Evolutionary conservation across 1,140 invertebrate genomes (phyloP).

Genomic region (Branchinecta lynchi): DNA sequence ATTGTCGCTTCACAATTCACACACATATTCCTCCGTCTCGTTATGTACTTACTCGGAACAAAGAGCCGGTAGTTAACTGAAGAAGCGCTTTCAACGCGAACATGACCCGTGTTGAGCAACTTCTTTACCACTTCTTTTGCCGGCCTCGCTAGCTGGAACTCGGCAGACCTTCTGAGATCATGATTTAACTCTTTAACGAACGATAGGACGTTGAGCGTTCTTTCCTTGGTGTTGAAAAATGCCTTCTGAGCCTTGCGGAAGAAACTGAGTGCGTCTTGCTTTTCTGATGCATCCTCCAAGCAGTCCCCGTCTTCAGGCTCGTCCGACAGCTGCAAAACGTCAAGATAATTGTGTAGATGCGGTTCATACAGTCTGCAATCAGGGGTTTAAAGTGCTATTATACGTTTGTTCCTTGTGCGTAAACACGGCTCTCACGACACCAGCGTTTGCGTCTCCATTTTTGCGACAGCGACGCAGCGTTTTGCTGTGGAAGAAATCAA

Average conservation of each 20-base stretch:
- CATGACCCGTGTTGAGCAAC: conserved; percentile 32
- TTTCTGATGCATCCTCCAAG: conserved; percentile 22
- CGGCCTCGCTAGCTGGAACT: conserved; percentile 32
- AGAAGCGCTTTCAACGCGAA: conserved; percentile 31
- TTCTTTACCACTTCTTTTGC: conserved; percentile 30
- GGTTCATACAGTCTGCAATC: no score
- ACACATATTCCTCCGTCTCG: no score
- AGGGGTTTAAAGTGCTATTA: no score
- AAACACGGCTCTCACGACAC: no score
- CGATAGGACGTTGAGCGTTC: conserved; percentile 54
- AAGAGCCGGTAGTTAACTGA: conserved; percentile 34
- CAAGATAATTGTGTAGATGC: no score
- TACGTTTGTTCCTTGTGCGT: no score
- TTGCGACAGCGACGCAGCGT: no score
- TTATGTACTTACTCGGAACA: conserved; percentile 28
- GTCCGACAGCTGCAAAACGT: no score
- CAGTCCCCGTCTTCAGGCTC: conserved; percentile 19
- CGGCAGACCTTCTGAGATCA: conserved; percentile 44
- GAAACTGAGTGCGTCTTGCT: conserved; percentile 46
- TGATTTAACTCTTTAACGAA: conserved; percentile 59
- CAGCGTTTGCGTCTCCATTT: no score
- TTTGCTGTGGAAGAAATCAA: no score
- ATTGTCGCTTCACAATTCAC: no score
- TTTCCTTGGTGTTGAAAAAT: conserved; percentile 60
- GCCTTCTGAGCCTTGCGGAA: conserved; percentile 60